Evolutionary conservation across 2,888 invertebrate genomes (phyloP).

Genomic region (Lypha dubia): DNA sequence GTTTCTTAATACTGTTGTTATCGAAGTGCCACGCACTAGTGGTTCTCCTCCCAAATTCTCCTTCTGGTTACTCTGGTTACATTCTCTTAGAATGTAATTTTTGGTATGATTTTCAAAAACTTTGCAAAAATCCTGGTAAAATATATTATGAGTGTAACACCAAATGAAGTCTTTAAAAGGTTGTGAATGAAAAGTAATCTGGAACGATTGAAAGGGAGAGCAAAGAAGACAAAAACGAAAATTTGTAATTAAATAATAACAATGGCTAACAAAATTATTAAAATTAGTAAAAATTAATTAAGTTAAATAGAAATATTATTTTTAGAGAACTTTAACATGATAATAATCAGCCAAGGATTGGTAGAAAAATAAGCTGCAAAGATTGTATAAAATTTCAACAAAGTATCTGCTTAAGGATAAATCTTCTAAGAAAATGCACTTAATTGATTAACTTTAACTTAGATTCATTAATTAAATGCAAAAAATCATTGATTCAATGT

Average conservation of each 20-base stretch:
- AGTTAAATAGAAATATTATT: too few relatives aligned
- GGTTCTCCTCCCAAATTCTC: not conserved
- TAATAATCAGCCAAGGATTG: too few relatives aligned
- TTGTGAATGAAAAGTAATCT: conserved; percentile 81
- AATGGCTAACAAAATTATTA: not conserved
- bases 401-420: too few relatives aligned
- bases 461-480: too few relatives aligned
- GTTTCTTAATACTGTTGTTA: not conserved
- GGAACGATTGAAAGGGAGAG: conserved; percentile 32
- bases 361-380: too few relatives aligned
- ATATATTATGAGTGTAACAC: conserved; percentile 81
- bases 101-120: conserved; percentile 78
- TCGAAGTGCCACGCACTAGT: not conserved
- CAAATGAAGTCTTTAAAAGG: conserved; percentile 81
- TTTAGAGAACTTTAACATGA: too few relatives aligned
- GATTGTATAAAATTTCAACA: too few relatives aligned
- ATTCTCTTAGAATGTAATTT: conserved; percentile 56
- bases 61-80: conserved; percentile 28
- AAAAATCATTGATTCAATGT: too few relatives aligned
- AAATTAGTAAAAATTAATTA: too few relatives aligned
- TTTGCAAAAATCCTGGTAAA: conserved; percentile 80
- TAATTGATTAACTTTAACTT: too few relatives aligned
- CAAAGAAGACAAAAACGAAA: conserved; percentile 46
- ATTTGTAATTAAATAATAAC: conserved; percentile 17
- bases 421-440: too few relatives aligned